Percentiles rank a stretch among this genome's conserved stretches.
Conservation (phyloP, 2,113 vertebrate species). For the Percina caprodes region DNA sequence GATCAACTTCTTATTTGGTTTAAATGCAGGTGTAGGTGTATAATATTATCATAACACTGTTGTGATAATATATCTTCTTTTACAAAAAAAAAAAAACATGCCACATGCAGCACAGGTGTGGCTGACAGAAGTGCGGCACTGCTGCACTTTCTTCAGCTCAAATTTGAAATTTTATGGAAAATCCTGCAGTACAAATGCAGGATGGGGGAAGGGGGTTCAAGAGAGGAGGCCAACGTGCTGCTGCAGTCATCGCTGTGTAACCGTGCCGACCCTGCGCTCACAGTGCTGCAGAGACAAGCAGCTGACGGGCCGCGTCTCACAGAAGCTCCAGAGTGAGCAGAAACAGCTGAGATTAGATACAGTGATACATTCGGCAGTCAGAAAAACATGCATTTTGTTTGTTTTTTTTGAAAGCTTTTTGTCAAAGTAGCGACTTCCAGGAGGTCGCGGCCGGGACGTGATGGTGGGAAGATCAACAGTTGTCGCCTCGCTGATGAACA, state of each 20-base stretch:
- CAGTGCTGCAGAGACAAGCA: conserved; percentile 20
- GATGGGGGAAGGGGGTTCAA: conserved; percentile 20
- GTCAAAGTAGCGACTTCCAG: neutral
- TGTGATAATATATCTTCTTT: neutral
- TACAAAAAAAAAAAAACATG: neutral
- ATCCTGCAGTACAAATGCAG: conserved; percentile 59
- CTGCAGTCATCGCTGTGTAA: conserved; percentile 37
- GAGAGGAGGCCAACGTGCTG: conserved; percentile 26
- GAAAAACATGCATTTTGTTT: neutral
- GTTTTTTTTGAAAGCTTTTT: neutral
- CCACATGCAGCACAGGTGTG: neutral
- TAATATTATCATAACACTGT: no score
- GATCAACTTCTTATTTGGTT: neutral
- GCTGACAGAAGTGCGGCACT: neutral
- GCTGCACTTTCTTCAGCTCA: neutral
- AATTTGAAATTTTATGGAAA: conserved; percentile 50
- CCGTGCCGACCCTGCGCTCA: conserved; percentile 35
- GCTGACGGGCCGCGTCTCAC: neutral
- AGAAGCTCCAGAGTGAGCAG: neutral
- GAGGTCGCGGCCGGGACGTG: no score
- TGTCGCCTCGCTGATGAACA: neutral
- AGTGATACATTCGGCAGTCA: neutral
- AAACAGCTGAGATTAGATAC: neutral
- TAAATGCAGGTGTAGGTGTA: neutral
- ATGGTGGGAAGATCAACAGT: neutral